Evolutionary conservation across 2,113 vertebrate species (phyloP), one percentile per base, ranked within the genome.

Genomic region (Chelonoidis abingdonii): DNA sequence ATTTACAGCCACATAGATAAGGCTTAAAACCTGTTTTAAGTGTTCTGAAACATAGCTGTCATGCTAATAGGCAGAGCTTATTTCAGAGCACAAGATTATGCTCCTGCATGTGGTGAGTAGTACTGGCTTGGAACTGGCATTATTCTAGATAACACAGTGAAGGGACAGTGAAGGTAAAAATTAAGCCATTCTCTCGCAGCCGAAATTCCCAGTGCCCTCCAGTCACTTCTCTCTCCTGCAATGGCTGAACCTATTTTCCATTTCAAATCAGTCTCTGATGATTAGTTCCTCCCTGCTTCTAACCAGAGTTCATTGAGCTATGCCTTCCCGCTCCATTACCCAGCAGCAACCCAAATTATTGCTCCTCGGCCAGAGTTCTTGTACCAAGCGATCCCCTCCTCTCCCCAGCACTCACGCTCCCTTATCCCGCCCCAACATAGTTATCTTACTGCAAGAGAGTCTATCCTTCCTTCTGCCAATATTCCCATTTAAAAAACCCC

Each of bases 321-420:
- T 13, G 31, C 35, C 29, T 21, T 69, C 17, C 91, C 91, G 75
- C 10, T 53, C 47, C 6, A 0, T 2, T 47, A 87, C 41, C 79
- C 88, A 94, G 65, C 59, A 93, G 56, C 54, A 93, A 75, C 22
- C 35, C 76, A 89, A 88, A 82, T 44, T 93, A 86, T 56, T 38
- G 65, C 65, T 69, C 65, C 17, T 21, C 14, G 1, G 35, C 35
- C 21, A 69, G 17, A 38, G 25, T 19, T 84, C 3, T 89, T 87
- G 6, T 11, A 38, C 54, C 29, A 53, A 50, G 41, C 59, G 13
- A 49, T 19, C 17, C 11, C 38, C 50, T 31, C 27, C 90, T 93
- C 65, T 38, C 31, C 19, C 35, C 8, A 35, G 65, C 65, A 69
- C 17, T 69, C 65, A n/a, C 21, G 35, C 35, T n/a, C 8, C 65